phyloP scores from a whole-genome alignment of 2,113 vertebrate genomes.

The Sinosuthora webbiana region DNA sequence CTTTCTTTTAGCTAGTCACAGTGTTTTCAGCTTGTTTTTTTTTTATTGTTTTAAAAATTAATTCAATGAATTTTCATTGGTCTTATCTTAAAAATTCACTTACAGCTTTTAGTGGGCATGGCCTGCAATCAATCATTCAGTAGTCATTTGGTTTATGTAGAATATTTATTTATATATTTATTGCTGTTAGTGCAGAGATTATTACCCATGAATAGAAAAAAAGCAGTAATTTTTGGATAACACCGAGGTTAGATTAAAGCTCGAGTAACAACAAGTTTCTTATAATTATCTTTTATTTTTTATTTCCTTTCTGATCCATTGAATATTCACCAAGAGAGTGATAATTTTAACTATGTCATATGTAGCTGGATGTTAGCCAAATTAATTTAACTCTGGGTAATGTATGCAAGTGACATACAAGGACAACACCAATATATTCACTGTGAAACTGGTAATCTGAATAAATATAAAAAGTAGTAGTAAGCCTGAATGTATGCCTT shows the following conservation, averaged over 20 bases:
- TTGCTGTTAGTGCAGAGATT: background rate
- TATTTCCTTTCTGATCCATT: constrained; percentile 51
- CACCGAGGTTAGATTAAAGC: constrained; percentile 47
- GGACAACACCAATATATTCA: constrained; percentile 56
- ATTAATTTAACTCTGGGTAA: constrained; percentile 55
- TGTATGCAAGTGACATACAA: constrained; percentile 56
- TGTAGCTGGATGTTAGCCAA: constrained; percentile 59
- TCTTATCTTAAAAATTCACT: background rate
- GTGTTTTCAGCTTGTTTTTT: background rate
- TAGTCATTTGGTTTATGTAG: background rate
- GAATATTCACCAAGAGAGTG: constrained; percentile 70
- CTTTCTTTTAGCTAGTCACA: background rate
- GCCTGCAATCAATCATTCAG: background rate
- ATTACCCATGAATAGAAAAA: background rate
- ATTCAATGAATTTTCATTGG: background rate
- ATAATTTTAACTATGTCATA: constrained; percentile 67
- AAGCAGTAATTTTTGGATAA: background rate
- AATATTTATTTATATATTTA: background rate
- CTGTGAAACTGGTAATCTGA: constrained; percentile 34
- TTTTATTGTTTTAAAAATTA: background rate
- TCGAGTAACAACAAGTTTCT: constrained; percentile 27
- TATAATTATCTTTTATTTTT: constrained; percentile 51
- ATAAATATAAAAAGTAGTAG: constrained; percentile 35
- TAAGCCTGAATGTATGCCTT: constrained; percentile 26
- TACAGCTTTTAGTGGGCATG: background rate